Evolutionary conservation across 2,888 invertebrate genomes (phyloP).

Genomic region (Rotaria sp.): DNA sequence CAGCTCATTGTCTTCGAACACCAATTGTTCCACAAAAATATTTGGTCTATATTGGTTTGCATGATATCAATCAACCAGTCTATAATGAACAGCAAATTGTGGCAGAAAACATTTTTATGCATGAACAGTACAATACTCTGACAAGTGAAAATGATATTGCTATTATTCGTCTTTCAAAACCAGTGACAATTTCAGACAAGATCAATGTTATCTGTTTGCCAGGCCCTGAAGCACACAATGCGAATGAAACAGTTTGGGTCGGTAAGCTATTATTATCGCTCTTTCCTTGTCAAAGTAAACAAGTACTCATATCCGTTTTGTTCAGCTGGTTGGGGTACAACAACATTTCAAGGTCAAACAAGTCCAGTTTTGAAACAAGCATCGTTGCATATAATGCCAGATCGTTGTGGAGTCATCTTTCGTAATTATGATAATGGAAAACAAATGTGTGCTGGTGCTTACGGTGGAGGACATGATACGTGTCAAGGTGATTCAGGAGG

Average conservation of each 20-base stretch:
- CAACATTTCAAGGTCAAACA: neutral
- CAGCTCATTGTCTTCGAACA: neutral
- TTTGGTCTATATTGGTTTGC: neutral
- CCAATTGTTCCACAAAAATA: neutral
- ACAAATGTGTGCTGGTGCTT: neutral
- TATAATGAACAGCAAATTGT: neutral
- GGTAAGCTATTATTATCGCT: neutral
- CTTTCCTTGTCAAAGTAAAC: too few relatives aligned
- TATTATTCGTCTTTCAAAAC: slow-evolving; percentile 1
- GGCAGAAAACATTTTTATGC: neutral
- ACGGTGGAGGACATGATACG: neutral
- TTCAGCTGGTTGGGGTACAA: neutral
- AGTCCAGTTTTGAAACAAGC: slow-evolving; percentile 8
- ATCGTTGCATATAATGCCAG: neutral
- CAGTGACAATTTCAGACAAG: neutral
- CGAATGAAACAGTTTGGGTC: neutral
- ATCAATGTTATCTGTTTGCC: slow-evolving; percentile 1
- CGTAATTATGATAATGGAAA: neutral
- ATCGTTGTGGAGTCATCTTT: neutral
- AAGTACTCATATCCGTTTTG: neutral
- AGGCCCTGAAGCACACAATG: neutral
- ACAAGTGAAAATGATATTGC: neutral
- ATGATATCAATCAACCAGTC: neutral
- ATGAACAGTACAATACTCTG: neutral
- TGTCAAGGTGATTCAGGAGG: neutral